Base-by-base conservation (phyloP, 2,113 vertebrate species). In the Brienomyrus longianalis region DNA sequence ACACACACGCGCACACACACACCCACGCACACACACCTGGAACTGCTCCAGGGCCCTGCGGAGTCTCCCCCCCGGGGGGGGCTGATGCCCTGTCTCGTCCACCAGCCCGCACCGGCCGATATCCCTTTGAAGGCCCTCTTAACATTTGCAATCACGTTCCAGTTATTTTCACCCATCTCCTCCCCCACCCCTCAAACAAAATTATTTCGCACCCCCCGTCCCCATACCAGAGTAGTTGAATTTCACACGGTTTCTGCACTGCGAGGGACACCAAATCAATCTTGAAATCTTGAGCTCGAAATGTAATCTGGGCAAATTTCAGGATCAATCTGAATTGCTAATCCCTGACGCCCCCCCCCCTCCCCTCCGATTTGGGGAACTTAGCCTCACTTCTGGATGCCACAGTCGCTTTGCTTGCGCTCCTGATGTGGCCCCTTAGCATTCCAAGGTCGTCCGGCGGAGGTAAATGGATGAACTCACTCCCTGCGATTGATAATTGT, bases 211-310 rank as follows among this genome's bases (percentile, higher is more conserved):
- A 59, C 39, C 23, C 23, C 10, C n/a, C 15, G 31, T 7, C 56
- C 62, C 5, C 56, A 39, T 88, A 62, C 43, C n/a, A 83, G 23
- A 56, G 86, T 35, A 85, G 19, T 59, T 85, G 27, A 19, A 77
- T 88, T 91, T 83, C 31, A 91, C 89, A 89, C 70, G 85, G 83
- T 87, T 90, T 45, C 84, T 50, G 11, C 89, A 80, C 48, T 52
- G 50, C 87, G 54, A 47, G 19, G 21, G 80, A 51, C 54, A n/a
- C 86, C 43, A 90, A 87, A 90, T 86, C 47, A 6, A 56, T 90
- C 89, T 90, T 11, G 84, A 92, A 92, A 91, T 48, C 27, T 51
- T 88, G 89, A 90, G 92, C 92, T 90, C 56, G 90, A 86, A 89
- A 83, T 56, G 13, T 80, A 90, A 91, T 92, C 87, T 88, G 50